These are phyloP conservation scores for Tenodera sinensis DNA, from an alignment of 2,888 invertebrate species.

Conservation along the genomic window DNA sequence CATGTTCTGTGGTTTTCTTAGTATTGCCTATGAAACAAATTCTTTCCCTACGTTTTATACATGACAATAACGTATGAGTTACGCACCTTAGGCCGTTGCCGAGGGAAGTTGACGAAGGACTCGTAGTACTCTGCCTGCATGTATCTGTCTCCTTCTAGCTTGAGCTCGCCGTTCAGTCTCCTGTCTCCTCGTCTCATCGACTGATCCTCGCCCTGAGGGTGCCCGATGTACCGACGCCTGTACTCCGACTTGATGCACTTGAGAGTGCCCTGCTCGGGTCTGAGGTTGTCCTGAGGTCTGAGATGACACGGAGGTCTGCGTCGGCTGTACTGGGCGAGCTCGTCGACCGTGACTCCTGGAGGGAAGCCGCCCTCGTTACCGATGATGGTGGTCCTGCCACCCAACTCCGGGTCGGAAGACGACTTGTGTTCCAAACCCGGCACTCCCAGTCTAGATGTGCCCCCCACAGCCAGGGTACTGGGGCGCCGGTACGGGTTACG, in stretches of 20 bases:
- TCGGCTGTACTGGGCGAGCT: conserved; percentile 49
- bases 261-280: conserved; percentile 41
- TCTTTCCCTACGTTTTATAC: too few relatives aligned
- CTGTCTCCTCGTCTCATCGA: not conserved
- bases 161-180: conserved; percentile 37
- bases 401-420: conserved; percentile 30
- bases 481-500: conserved; percentile 5
- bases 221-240: conserved; percentile 3
- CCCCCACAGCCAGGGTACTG: conserved; percentile 2
- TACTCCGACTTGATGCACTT: conserved; percentile 44
- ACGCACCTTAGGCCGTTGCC: conserved; percentile 6
- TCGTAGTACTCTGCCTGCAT: conserved; percentile 47
- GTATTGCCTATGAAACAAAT: too few relatives aligned
- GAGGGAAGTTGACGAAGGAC: conserved; percentile 45
- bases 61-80: too few relatives aligned
- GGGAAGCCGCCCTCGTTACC: conserved; percentile 40
- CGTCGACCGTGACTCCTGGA: conserved; percentile 53
- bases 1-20: too few relatives aligned
- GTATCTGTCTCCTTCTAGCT: conserved; percentile 48
- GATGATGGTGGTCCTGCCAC: conserved; percentile 25
- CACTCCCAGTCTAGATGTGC: not conserved
- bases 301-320: conserved; percentile 44
- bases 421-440: conserved; percentile 10
- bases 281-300: conserved; percentile 40
- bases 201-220: not conserved